phyloP scores from a whole-genome alignment of 2,888 invertebrate genomes.

The Stenchaetothrips biformis region DNA sequence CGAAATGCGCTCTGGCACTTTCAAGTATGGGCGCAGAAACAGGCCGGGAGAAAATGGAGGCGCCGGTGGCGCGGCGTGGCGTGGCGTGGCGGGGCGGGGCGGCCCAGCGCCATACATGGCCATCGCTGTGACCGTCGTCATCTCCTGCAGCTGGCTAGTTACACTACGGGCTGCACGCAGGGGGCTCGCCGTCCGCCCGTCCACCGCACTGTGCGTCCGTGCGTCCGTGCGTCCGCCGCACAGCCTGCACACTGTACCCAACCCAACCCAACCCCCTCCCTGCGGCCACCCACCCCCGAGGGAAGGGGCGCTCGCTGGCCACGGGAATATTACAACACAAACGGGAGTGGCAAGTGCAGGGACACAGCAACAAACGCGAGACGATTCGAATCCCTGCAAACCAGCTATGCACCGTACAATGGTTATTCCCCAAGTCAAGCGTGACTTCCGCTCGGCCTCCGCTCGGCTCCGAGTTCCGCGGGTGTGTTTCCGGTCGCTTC shows the following conservation, averaged over 20 bases:
- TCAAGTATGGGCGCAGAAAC: too few relatives aligned
- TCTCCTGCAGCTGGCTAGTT: neutral
- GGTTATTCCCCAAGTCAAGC: neutral
- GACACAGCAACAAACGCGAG: neutral
- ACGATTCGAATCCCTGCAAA: neutral
- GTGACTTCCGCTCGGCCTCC: neutral
- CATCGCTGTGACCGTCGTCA: neutral
- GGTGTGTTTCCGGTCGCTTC: conserved; percentile 1
- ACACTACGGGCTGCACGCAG: neutral
- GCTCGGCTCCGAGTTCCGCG: neutral
- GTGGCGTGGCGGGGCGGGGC: neutral
- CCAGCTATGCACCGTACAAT: neutral
- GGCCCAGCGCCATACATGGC: neutral
- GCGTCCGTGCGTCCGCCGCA: neutral
- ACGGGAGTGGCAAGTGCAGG: too few relatives aligned
- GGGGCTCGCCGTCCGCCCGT: too few relatives aligned
- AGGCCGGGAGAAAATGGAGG: neutral
- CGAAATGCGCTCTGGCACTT: too few relatives aligned
- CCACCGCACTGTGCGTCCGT: too few relatives aligned
- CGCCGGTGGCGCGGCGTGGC: neutral
- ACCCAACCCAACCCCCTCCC: neutral
- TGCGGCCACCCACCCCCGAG: neutral
- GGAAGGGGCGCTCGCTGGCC: neutral
- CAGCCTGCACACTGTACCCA: neutral
- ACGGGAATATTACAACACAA: too few relatives aligned